Evolutionary conservation across 2,888 invertebrate genomes (phyloP), one percentile per base, ranked within the genome.

Genomic region (Epiperipatus broadwayi): DNA sequence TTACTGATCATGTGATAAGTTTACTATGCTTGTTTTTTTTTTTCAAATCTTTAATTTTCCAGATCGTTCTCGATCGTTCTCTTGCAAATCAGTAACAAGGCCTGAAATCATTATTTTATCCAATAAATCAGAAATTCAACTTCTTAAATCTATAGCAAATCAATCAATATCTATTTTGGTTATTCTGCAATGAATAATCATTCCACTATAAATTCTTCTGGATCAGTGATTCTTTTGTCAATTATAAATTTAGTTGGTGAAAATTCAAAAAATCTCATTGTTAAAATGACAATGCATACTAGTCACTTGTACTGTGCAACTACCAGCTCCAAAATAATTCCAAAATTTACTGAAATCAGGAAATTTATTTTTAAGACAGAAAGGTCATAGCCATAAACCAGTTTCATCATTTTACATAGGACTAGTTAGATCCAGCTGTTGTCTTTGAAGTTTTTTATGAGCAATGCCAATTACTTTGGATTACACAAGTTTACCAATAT

Each of bases 341-440:
- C 93, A 95, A 34, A 93, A 66, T 65, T 91, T 91, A 15, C 85
- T 84, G 21, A 93, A 64, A 56, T 93, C 93, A 0, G 85, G 81
- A 52, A 95, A 91, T 59, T 91, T 87, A 54, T 85, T 85, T 56
- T 87, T 85, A 48, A 80, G 68, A 64, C 95, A 95, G 62, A 93
- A 91, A 0, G 91, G 91, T 64, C 95, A 95, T 56, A 89, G 84
- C 93, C 93, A 95, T 28, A 89, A 65, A 1, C 85, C 85, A 5
- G 84, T 84, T 51, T 85, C 83, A 43, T 91, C 89, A 53, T 89
- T 84, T 48, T 87, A 70, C 30, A 87, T 81, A 0, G 93, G 93
- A 65, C 89, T 89, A 0, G 91, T 91, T 55, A 85, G 79, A 56
- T 93, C 91, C 40, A 93, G 57, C 64, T 91, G 85, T 43, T 93